Evolutionary conservation across 2,888 invertebrate species (phyloP).

Genomic region (Arctia plantaginis): DNA sequence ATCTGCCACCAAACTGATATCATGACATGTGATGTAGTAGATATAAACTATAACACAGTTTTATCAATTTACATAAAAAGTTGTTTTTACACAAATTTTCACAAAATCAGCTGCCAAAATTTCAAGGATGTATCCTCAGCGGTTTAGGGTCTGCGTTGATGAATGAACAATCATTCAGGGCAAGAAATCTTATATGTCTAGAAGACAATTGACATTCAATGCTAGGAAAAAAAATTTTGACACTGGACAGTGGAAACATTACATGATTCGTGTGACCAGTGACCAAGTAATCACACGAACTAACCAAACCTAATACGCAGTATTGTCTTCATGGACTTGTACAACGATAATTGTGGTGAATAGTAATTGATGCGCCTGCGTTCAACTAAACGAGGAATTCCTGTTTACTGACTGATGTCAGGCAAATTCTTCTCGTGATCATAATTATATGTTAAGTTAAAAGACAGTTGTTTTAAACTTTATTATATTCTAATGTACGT

Average conservation of each 20-base stretch:
- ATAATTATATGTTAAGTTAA: slow-evolving; percentile 53
- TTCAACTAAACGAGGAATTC: slow-evolving; percentile 60
- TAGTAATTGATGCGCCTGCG: slow-evolving; percentile 42
- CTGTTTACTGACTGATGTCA: slow-evolving; percentile 53
- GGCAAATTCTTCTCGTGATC: slow-evolving; percentile 32
- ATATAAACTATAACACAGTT: too few species aligned
- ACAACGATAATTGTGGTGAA: slow-evolving; percentile 35
- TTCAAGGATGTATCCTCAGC: too few species aligned
- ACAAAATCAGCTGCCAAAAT: too few species aligned
- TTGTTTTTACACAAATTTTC: too few species aligned
- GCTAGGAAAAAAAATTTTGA: background rate
- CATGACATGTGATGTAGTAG: too few species aligned
- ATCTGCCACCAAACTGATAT: too few species aligned
- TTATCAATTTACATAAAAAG: too few species aligned
- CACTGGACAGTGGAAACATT: background rate
- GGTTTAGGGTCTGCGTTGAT: too few species aligned
- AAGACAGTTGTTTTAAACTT: background rate
- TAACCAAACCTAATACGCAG: background rate
- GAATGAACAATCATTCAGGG: too few species aligned
- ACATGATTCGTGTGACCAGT: background rate
- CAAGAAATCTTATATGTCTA: too few species aligned
- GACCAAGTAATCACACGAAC: background rate
- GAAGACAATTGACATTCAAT: too few species aligned
- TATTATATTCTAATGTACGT: background rate
- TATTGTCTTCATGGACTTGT: slow-evolving; percentile 15